Conservation (phyloP, 2,797 vertebrate genomes). For the Ibycter americanus region DNA sequence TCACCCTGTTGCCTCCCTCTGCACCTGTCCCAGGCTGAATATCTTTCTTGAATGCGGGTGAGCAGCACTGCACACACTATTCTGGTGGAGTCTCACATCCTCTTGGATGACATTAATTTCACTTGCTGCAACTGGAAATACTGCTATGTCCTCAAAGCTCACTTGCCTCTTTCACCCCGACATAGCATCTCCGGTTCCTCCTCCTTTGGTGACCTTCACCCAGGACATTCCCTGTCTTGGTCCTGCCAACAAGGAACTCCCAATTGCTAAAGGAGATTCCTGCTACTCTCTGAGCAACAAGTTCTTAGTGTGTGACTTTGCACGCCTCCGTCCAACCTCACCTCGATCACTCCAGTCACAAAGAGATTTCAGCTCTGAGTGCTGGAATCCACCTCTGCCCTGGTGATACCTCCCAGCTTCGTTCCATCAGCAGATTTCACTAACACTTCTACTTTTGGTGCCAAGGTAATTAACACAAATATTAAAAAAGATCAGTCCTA, state of each 20-base stretch:
- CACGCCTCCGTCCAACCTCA: not conserved
- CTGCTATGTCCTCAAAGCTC: not conserved
- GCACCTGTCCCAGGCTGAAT: constrained; percentile 15
- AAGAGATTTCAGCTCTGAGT: not conserved
- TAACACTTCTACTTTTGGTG: not conserved
- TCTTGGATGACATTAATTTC: not conserved
- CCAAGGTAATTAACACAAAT: constrained; percentile 56
- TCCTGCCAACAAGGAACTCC: not conserved
- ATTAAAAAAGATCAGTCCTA: constrained; percentile 4
- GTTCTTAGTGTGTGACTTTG: not conserved
- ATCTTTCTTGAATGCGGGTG: not conserved
- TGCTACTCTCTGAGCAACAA: not conserved
- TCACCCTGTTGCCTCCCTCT: not conserved
- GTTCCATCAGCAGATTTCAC: constrained; percentile 15
- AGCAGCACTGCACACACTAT: not conserved
- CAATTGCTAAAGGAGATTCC: not conserved
- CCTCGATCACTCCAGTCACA: not conserved
- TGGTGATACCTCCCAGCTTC: not conserved
- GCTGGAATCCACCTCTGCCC: not conserved
- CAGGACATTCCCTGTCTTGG: not conserved
- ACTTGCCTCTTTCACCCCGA: not conserved
- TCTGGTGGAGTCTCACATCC: not conserved
- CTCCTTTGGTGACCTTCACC: not conserved
- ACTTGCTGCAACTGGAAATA: not conserved
- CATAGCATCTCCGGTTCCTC: accelerated